A percentile compares a stretch with the other conserved stretches of the same genome.
phyloP scores from a whole-genome alignment of 1,140 invertebrate genomes.

The Drosophila truncata region DNA sequence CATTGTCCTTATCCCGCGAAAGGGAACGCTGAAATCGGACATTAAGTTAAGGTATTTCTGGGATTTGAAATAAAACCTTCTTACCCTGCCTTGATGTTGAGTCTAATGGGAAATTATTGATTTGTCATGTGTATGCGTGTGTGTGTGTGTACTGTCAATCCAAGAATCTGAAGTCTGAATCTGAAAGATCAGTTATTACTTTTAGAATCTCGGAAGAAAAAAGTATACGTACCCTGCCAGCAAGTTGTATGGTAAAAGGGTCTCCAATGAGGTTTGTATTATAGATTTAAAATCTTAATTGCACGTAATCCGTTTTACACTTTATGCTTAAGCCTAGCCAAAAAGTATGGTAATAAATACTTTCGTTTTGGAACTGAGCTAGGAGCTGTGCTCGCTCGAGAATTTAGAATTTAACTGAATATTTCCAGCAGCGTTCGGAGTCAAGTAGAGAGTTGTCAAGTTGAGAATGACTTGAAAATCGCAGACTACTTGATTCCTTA shows the following conservation, averaged over 20 bases:
- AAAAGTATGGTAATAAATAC: not conserved
- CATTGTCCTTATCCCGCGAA: no score
- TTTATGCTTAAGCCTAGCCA: not conserved
- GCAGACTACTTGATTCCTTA: not conserved
- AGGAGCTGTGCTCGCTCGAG: not conserved
- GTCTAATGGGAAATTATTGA: no score
- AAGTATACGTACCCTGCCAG: not conserved
- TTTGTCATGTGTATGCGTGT: no score
- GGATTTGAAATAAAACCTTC: not conserved
- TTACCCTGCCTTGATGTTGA: not conserved
- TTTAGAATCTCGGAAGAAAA: not conserved
- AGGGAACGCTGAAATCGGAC: not conserved
- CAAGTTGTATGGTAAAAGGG: no score
- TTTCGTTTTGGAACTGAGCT: not conserved
- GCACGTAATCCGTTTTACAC: not conserved
- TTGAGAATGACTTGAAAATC: not conserved
- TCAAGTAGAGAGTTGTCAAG: not conserved
- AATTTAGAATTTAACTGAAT: not conserved
- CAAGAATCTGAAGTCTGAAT: no score
- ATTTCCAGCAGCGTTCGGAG: not conserved
- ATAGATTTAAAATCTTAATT: not conserved
- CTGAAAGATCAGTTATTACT: not conserved
- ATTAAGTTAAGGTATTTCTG: not conserved
- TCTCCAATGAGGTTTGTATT: not conserved
- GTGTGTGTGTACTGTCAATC: no score